phyloP scores from a whole-genome alignment of 2,888 invertebrate species.

The Sesamia inferens region DNA sequence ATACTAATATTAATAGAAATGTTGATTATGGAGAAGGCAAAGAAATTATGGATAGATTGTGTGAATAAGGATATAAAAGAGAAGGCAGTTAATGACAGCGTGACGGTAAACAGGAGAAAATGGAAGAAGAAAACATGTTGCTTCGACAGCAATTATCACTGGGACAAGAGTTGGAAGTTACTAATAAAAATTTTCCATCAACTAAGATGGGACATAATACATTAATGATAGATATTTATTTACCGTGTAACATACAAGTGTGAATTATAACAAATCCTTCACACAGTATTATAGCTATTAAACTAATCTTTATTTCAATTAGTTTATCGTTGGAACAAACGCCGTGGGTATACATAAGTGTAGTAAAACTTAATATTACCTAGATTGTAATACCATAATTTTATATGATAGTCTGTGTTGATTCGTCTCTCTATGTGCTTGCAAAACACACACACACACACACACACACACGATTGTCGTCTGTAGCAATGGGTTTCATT shows the following conservation, averaged over 20 bases:
- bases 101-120: not conserved
- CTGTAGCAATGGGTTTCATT: too few species aligned
- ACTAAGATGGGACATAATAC: constrained; percentile 4
- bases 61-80: not conserved
- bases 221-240: constrained; percentile 29
- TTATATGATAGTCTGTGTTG: constrained; percentile 1
- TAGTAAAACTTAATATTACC: constrained; percentile 23
- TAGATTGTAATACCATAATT: constrained; percentile 12
- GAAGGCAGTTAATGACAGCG: not conserved
- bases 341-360: not conserved
- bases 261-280: constrained; percentile 50
- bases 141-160: not conserved
- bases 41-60: not conserved
- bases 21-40: not conserved
- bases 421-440: not conserved
- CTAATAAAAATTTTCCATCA: constrained; percentile 27
- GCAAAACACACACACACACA: constrained; percentile 15
- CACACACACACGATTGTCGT: too few species aligned
- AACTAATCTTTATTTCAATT: constrained; percentile 46
- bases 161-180: not conserved
- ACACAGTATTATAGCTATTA: constrained; percentile 30
- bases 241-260: constrained; percentile 12
- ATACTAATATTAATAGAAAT: not conserved
- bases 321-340: constrained; percentile 27
- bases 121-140: not conserved